Conservation (phyloP, 2,113 vertebrate genomes). For the Chaenocephalus aceratus region DNA sequence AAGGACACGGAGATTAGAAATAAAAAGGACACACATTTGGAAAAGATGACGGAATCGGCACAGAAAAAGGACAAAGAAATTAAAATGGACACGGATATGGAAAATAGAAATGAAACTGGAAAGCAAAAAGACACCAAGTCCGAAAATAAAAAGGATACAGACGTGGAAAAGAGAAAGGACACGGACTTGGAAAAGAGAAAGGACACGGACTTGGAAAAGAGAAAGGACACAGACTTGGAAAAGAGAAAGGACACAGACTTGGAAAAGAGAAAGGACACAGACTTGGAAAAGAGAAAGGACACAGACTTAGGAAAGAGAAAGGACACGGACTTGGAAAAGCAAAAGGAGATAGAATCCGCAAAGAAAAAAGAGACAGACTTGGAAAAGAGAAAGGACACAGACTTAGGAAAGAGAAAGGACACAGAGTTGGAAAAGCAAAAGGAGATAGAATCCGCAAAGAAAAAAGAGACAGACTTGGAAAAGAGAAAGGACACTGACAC, state of each 20-base stretch:
- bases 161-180: neutral
- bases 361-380: neutral
- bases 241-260: neutral
- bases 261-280: neutral
- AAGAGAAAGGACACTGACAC: neutral
- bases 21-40: neutral
- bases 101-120: neutral
- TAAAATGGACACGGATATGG: neutral
- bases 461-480: neutral
- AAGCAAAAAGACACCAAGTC: neutral
- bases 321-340: neutral
- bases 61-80: neutral
- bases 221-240: neutral
- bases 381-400: neutral
- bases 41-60: neutral
- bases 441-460: no score
- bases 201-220: neutral
- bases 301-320: neutral
- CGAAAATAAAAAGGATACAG: neutral
- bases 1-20: neutral
- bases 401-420: neutral
- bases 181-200: neutral
- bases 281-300: neutral
- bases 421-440: no score
- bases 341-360: neutral